Evolutionary conservation across 1,140 invertebrate genomes (phyloP).

Genomic region (Gerris buenoi): DNA sequence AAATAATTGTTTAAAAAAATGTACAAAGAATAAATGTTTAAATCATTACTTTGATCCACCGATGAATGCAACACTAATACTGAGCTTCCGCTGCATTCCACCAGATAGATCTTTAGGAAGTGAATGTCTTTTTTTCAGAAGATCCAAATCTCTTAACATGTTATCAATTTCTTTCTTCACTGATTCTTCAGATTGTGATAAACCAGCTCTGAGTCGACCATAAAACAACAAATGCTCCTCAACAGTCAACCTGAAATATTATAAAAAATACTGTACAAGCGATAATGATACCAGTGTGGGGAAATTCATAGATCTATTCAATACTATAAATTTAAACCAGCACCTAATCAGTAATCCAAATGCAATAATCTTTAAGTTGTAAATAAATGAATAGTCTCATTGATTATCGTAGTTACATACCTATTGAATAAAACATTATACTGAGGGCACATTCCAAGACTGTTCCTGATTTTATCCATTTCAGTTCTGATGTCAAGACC

Average conservation of each 20-base stretch:
- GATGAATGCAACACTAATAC: constrained; percentile 61
- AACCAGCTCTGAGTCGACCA: constrained; percentile 13
- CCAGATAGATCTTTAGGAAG: constrained; percentile 45
- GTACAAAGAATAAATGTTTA: no score
- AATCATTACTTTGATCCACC: constrained; percentile 39
- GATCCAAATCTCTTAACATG: constrained; percentile 34
- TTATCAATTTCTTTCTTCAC: constrained; percentile 31
- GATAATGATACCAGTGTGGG: no score
- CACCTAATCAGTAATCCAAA: no score
- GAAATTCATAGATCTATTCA: no score
- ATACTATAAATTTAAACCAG: no score
- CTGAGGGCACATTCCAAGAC: constrained; percentile 76
- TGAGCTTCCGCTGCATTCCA: constrained; percentile 72
- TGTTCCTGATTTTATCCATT: constrained; percentile 34
- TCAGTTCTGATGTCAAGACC: constrained; percentile 44
- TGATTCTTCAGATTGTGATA: constrained; percentile 7
- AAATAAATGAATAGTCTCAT: no score
- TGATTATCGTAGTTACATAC: no score
- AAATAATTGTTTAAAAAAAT: no score
- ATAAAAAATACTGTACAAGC: no score
- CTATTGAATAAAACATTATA: constrained; percentile 88
- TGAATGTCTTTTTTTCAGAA: constrained; percentile 39
- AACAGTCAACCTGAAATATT: constrained; percentile 49
- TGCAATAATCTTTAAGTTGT: no score
- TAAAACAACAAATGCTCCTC: constrained; percentile 63